These are phyloP conservation scores for Sander vitreus DNA, from an alignment of 2,113 vertebrate genomes.

Conservation along the genomic window DNA sequence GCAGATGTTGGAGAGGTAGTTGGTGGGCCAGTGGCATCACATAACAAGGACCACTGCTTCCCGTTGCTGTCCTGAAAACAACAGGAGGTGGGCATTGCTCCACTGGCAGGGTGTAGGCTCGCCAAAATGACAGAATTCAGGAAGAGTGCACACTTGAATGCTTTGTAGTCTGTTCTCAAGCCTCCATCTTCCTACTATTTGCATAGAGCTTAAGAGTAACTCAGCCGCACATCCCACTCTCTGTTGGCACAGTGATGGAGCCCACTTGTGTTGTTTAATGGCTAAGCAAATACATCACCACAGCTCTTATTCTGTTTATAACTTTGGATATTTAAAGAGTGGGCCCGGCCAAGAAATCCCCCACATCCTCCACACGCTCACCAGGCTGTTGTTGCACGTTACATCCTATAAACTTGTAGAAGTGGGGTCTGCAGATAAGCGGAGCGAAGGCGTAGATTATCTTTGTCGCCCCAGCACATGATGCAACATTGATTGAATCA, in stretches of 20 bases:
- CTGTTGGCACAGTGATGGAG: conserved; percentile 79
- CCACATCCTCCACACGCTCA: conserved; percentile 29
- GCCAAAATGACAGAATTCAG: conserved; percentile 62
- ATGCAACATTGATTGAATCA: conserved; percentile 69
- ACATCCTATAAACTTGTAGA: conserved; percentile 37
- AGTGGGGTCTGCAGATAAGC: conserved; percentile 45
- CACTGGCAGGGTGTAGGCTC: conserved; percentile 39
- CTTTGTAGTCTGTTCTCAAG: conserved; percentile 55
- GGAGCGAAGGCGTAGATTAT: conserved; percentile 49
- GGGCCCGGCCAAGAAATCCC: conserved; percentile 52
- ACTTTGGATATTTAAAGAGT: conserved; percentile 50
- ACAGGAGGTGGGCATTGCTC: conserved; percentile 70
- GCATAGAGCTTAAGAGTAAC: conserved; percentile 83
- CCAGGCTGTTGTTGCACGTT: conserved; percentile 31
- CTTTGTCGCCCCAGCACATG: conserved; percentile 42
- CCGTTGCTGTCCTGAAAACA: conserved; percentile 64
- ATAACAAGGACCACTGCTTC: conserved; percentile 56
- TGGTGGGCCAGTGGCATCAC: conserved; percentile 58
- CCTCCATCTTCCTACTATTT: conserved; percentile 74
- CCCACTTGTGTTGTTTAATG: conserved; percentile 84
- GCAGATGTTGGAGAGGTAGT: conserved; percentile 70
- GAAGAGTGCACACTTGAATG: conserved; percentile 57
- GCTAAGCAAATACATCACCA: conserved; percentile 84
- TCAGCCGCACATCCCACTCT: conserved; percentile 72
- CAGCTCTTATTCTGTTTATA: conserved; percentile 68